Conservation (phyloP, 2,888 invertebrate genomes). For the Colostygia pectinataria region DNA sequence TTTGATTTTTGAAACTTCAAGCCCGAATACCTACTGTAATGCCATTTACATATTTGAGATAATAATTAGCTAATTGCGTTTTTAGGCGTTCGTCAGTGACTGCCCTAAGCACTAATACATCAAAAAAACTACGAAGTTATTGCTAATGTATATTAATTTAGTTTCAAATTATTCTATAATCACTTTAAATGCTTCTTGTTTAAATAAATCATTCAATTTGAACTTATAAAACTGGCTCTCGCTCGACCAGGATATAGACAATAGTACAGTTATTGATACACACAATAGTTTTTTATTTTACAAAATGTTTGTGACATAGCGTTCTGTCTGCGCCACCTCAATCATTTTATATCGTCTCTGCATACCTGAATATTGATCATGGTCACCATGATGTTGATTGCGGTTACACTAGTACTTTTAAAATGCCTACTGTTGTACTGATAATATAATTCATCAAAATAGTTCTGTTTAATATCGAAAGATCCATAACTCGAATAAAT, state of each 20-base stretch:
- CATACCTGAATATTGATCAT: conserved; percentile 64
- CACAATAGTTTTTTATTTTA: conserved; percentile 6
- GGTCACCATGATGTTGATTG: conserved; percentile 57
- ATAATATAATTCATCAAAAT: conserved; percentile 43
- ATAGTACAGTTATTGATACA: conserved; percentile 10
- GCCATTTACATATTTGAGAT: too few species aligned
- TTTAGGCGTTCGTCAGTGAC: too few species aligned
- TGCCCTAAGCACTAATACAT: too few species aligned
- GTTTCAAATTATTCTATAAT: too few species aligned
- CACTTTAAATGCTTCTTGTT: too few species aligned
- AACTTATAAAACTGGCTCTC: conserved; percentile 7
- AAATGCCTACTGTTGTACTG: conserved; percentile 25
- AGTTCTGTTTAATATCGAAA: conserved; percentile 40
- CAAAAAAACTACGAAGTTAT: too few species aligned
- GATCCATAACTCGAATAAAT: conserved; percentile 29
- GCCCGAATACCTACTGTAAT: too few species aligned
- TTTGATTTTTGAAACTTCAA: too few species aligned
- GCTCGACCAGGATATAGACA: conserved; percentile 15
- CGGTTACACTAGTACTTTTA: conserved; percentile 37
- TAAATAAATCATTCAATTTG: conserved; percentile 4
- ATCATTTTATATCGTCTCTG: conserved; percentile 54
- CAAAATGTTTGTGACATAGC: conserved; percentile 4
- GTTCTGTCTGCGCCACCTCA: conserved; percentile 29
- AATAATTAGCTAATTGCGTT: too few species aligned
- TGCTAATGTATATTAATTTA: too few species aligned